phyloP scores from a whole-genome alignment of 2,888 invertebrate genomes.

The Druceiella hillmani region DNA sequence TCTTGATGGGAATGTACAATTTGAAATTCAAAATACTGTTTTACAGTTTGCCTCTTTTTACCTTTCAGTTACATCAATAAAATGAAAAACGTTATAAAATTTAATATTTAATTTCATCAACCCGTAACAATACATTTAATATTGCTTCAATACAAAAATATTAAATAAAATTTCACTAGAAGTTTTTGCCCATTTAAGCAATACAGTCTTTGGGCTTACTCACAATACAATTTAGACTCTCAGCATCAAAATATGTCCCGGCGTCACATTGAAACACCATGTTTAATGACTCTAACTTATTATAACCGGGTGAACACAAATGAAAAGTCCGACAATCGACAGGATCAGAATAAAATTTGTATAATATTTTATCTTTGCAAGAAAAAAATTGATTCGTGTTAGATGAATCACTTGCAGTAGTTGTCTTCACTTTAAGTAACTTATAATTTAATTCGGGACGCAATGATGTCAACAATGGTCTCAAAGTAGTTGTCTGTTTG shows the following conservation, averaged over 20 bases:
- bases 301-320: constrained; percentile 56
- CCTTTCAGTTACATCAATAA: too few relatives aligned
- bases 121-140: too few relatives aligned
- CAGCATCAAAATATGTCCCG: constrained; percentile 50
- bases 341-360: constrained; percentile 52
- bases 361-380: constrained; percentile 48
- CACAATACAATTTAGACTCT: constrained; percentile 44
- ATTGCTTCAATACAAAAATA: too few relatives aligned
- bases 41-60: too few relatives aligned
- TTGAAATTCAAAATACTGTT: too few relatives aligned
- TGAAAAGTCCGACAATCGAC: constrained; percentile 56
- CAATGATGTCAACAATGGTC: not conserved
- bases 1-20: too few relatives aligned
- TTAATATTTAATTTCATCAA: too few relatives aligned
- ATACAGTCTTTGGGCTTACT: constrained; percentile 29
- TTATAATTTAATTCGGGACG: constrained; percentile 5
- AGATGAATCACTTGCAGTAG: too few relatives aligned
- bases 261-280: constrained; percentile 56
- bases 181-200: constrained; percentile 7
- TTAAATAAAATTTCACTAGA: constrained; percentile 3
- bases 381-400: constrained; percentile 33
- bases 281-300: constrained; percentile 49
- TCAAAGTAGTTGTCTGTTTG: not conserved
- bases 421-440: constrained; percentile 5
- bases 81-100: too few relatives aligned